phyloP scores from a whole-genome alignment of 2,888 invertebrate species.

The Tanypteryx hageni region DNA sequence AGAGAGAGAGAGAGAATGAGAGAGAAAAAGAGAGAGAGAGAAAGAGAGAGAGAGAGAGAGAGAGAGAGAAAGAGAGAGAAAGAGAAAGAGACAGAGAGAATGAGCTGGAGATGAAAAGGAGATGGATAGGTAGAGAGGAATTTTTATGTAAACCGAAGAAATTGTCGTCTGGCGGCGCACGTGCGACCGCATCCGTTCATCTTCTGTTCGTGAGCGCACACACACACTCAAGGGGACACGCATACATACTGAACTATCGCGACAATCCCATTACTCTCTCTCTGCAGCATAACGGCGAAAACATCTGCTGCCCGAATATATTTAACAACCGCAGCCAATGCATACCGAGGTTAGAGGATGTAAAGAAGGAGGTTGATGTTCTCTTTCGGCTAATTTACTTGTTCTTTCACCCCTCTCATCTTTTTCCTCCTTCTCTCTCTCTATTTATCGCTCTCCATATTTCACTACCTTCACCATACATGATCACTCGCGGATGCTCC shows the following conservation, averaged over 20 bases:
- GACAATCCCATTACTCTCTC: slow-evolving; percentile 12
- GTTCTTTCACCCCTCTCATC: neutral
- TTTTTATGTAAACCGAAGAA: neutral
- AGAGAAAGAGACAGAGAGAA: no score
- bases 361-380: neutral
- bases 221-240: neutral
- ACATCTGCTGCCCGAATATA: slow-evolving; percentile 28
- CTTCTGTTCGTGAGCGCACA: neutral
- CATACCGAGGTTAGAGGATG: neutral
- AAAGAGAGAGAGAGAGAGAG: no score
- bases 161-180: neutral
- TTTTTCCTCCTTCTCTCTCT: neutral
- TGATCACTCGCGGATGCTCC: neutral
- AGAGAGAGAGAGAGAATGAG: no score
- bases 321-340: neutral
- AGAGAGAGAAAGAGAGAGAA: no score
- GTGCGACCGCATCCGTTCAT: neutral
- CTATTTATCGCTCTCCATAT: neutral
- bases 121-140: no score
- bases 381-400: neutral
- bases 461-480: neutral
- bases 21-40: no score
- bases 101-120: no score
- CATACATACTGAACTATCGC: neutral
- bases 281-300: neutral